Percentiles rank a stretch among this genome's conserved stretches.
phyloP scores from a whole-genome alignment of 2,797 vertebrate genomes.

The Myotis pilosus region DNA sequence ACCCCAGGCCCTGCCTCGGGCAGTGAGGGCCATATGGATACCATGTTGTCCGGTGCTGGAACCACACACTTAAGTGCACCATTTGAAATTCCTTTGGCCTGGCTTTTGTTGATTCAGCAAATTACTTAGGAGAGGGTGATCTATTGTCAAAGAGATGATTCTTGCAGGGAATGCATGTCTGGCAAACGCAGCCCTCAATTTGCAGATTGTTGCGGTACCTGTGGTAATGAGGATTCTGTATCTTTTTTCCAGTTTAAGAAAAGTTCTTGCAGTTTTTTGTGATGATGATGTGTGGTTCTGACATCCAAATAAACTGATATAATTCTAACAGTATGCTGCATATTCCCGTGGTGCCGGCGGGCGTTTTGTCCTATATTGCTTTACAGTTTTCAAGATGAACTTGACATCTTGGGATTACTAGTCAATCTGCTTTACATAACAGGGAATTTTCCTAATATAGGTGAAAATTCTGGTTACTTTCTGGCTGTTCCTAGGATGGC shows the following conservation, averaged over 20 bases:
- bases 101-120: slow-evolving; percentile 61
- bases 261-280: slow-evolving; percentile 32
- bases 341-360: neutral
- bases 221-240: slow-evolving; percentile 53
- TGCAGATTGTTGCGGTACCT: slow-evolving; percentile 66
- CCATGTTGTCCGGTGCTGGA: neutral
- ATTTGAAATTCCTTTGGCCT: slow-evolving; percentile 39
- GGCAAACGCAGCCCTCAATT: slow-evolving; percentile 60
- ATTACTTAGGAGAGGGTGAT: slow-evolving; percentile 46
- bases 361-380: neutral
- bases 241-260: slow-evolving; percentile 65
- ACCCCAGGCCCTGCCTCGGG: neutral
- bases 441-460: neutral
- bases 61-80: neutral
- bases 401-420: neutral
- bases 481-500: neutral
- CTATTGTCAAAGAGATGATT: slow-evolving; percentile 51
- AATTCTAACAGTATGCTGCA: neutral
- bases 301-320: slow-evolving; percentile 31
- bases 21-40: neutral
- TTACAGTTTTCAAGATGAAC: slow-evolving; percentile 39
- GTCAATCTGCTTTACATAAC: neutral
- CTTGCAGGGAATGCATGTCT: slow-evolving; percentile 49
- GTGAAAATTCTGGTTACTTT: neutral
- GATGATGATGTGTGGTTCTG: slow-evolving; percentile 38